Conservation (phyloP, 1,140 invertebrate species). For the Bombus ignitus region DNA sequence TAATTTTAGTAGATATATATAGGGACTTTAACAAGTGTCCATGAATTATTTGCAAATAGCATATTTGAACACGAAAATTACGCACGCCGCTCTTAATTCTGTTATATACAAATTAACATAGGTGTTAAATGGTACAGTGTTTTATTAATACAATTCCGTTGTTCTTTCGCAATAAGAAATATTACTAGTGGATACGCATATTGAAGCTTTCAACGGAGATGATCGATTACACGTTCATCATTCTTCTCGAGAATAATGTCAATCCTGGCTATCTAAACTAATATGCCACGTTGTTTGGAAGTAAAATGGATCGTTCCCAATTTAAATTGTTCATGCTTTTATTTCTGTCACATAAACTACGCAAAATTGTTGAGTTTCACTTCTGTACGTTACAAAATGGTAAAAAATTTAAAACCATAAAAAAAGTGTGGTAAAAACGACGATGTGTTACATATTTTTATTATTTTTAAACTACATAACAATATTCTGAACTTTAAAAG, state of each 20-base stretch:
- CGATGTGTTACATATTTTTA: not conserved
- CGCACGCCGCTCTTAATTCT: not conserved
- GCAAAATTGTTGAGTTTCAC: not conserved
- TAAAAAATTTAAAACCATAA: not conserved
- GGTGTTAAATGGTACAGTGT: not conserved
- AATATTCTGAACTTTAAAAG: not conserved
- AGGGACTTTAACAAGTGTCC: not conserved
- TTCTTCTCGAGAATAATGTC: conserved; percentile 47
- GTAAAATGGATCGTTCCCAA: conserved; percentile 49
- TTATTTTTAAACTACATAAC: not conserved
- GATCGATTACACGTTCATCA: conserved; percentile 55
- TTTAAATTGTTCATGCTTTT: conserved; percentile 25
- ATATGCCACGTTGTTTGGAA: conserved; percentile 23
- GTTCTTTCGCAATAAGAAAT: conserved; percentile 14
- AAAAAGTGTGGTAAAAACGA: too few species aligned
- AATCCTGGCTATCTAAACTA: conserved; percentile 33
- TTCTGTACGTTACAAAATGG: not conserved
- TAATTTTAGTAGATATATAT: not conserved
- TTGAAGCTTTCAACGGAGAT: conserved; percentile 40
- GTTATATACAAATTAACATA: not conserved
- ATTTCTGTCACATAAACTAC: not conserved
- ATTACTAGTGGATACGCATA: conserved; percentile 23
- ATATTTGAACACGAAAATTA: not conserved
- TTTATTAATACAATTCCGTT: not conserved
- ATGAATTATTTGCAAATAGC: not conserved